Conservation (phyloP, 2,797 vertebrate species). For the Scyliorhinus canicula region DNA sequence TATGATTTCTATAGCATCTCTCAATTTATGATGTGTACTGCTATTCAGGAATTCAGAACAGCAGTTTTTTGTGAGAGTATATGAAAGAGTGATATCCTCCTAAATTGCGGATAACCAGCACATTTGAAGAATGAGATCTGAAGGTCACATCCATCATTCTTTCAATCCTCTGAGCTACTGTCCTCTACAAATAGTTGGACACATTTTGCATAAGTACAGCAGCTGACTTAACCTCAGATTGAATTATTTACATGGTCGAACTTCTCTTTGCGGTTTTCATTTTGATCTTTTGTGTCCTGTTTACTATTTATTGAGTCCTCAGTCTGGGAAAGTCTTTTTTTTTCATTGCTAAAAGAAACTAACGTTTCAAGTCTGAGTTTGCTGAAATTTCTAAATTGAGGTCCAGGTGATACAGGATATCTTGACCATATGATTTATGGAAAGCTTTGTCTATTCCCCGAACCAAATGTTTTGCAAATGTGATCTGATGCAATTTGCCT, state of each 20-base stretch:
- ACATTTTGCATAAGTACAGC: not conserved
- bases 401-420: not conserved
- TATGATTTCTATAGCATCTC: not conserved
- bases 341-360: constrained; percentile 44
- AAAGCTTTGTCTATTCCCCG: not conserved
- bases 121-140: not conserved
- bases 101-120: not conserved
- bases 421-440: not conserved
- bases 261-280: not conserved
- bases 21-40: not conserved
- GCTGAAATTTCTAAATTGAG: not conserved
- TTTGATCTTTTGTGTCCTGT: constrained; percentile 46
- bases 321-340: not conserved
- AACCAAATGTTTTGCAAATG: constrained; percentile 12
- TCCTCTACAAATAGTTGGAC: not conserved
- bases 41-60: not conserved
- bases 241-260: not conserved
- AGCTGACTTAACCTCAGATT: constrained; percentile 4
- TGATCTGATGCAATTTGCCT: not conserved
- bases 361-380: not conserved
- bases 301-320: constrained; percentile 45
- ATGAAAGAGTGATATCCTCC: not conserved
- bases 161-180: not conserved
- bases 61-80: not conserved
- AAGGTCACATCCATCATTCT: constrained; percentile 21